Conservation (phyloP, 2,797 vertebrate species). For the Malurus leucopterus region DNA sequence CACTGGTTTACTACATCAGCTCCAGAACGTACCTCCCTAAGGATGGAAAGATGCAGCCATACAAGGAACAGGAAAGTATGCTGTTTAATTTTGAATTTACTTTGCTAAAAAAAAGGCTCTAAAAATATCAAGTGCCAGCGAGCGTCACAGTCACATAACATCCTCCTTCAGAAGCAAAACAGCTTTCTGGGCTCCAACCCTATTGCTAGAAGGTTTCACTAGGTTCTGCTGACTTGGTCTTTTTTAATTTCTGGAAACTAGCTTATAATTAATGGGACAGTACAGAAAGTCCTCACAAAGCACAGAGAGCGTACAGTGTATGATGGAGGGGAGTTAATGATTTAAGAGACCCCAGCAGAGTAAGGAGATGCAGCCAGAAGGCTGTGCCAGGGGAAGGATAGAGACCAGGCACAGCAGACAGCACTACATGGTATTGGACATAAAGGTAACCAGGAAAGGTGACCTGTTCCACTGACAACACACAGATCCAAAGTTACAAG, state of each 20-base stretch:
- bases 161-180: background rate
- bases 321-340: constrained; percentile 44
- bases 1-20: constrained; percentile 6
- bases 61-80: constrained; percentile 33
- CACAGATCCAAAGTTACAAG: constrained; percentile 48
- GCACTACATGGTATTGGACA: background rate
- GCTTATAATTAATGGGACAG: constrained; percentile 45
- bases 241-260: constrained; percentile 3
- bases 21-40: background rate
- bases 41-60: constrained; percentile 22
- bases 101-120: constrained; percentile 26
- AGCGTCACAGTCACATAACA: constrained; percentile 8
- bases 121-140: constrained; percentile 27
- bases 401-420: background rate
- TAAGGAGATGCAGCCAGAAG: background rate
- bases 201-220: background rate
- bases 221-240: background rate
- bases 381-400: background rate
- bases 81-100: constrained; percentile 27
- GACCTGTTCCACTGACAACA: constrained; percentile 1
- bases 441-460: background rate
- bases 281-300: constrained; percentile 32
- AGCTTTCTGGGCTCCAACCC: background rate
- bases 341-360: constrained; percentile 33
- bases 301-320: background rate